A percentile compares a stretch with the other conserved stretches of the same genome.
phyloP scores from a whole-genome alignment of 1,140 invertebrate species.

The Drosophila repletoides region DNA sequence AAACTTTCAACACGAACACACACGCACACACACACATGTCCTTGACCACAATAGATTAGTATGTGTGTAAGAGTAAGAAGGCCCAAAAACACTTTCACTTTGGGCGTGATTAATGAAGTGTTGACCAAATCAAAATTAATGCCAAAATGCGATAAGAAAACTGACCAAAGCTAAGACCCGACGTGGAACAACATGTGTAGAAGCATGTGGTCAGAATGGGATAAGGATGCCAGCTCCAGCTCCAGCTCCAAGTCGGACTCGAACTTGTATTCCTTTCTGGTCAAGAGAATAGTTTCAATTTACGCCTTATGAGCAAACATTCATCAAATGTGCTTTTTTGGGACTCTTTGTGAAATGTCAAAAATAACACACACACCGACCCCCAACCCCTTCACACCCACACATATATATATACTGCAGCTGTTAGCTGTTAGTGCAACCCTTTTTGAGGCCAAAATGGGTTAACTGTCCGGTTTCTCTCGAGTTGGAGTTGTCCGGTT shows the following conservation, averaged over 20 bases:
- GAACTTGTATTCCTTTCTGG: slow-evolving; percentile 38
- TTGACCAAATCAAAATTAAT: slow-evolving; percentile 77
- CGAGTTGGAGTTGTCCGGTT: slow-evolving; percentile 56
- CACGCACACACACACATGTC: slow-evolving; percentile 47
- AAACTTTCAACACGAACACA: slow-evolving; percentile 34
- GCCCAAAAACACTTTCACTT: slow-evolving; percentile 24
- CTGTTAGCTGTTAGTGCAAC: slow-evolving; percentile 68
- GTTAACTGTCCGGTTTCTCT: slow-evolving; percentile 66
- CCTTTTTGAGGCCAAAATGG: slow-evolving; percentile 72
- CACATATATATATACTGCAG: neutral
- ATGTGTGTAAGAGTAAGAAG: slow-evolving; percentile 18
- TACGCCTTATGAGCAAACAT: slow-evolving; percentile 76
- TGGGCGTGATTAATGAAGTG: slow-evolving; percentile 73
- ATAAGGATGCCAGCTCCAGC: no score
- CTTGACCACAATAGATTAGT: slow-evolving; percentile 57
- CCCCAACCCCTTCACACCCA: neutral
- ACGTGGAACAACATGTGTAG: slow-evolving; percentile 38
- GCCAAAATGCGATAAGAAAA: slow-evolving; percentile 62
- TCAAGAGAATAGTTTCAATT: slow-evolving; percentile 76
- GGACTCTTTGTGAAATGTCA: slow-evolving; percentile 60
- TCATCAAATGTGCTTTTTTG: slow-evolving; percentile 57
- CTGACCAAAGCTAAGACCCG: slow-evolving; percentile 32
- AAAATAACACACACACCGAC: slow-evolving; percentile 47
- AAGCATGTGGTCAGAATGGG: slow-evolving; percentile 65
- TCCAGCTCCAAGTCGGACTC: no score